These are phyloP conservation scores for Diachasma alloeum DNA, from an alignment of 1,140 invertebrate genomes.

Conservation along the genomic window DNA sequence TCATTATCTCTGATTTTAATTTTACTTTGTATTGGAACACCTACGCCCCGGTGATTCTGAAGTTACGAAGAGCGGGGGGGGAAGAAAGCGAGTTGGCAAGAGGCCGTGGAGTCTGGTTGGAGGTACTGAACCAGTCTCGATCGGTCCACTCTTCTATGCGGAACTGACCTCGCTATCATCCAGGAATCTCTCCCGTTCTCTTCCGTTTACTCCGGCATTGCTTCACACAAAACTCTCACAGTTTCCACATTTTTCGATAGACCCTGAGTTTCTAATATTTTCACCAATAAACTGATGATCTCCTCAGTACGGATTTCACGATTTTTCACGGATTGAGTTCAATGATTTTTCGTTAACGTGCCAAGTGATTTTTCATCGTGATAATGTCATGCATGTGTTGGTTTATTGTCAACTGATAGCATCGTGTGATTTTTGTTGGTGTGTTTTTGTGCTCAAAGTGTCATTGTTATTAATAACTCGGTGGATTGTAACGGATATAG, in stretches of 20 bases:
- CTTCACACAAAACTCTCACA: background rate
- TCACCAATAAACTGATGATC: background rate
- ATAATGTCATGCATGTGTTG: background rate
- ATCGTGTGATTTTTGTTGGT: background rate
- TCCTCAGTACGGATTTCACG: background rate
- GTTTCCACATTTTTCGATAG: background rate
- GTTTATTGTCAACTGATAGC: background rate
- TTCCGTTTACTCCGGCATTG: background rate
- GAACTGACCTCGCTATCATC: slow-evolving; percentile 43
- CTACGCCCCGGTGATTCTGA: background rate
- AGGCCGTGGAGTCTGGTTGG: background rate
- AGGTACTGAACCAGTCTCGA: slow-evolving; percentile 41
- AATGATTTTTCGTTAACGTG: background rate
- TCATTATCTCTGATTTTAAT: slow-evolving; percentile 2
- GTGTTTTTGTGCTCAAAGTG: slow-evolving; percentile 7
- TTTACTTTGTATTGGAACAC: background rate
- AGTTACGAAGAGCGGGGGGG: background rate
- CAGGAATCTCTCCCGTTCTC: slow-evolving; percentile 12
- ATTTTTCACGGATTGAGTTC: background rate
- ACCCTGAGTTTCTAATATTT: background rate
- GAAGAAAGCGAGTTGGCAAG: slow-evolving; percentile 14
- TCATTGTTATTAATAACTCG: slow-evolving; percentile 52
- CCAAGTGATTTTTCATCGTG: background rate
- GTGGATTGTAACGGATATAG: background rate
- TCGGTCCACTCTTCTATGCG: slow-evolving; percentile 43